phyloP scores from a whole-genome alignment of 1,140 invertebrate genomes.

The Ruditapes philippinarum region DNA sequence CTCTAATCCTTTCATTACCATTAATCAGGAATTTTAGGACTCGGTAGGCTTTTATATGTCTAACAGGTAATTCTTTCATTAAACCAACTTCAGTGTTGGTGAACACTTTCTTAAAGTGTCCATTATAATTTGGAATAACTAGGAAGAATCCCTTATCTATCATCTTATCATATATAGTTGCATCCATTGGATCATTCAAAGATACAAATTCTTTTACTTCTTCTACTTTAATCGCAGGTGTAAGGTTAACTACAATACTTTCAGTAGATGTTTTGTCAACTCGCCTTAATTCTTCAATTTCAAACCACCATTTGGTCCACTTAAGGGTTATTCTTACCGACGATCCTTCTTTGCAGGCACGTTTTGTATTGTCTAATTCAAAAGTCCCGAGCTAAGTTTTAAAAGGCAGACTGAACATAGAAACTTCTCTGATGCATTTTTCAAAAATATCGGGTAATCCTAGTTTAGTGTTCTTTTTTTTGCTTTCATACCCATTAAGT shows the following conservation, averaged over 20 bases:
- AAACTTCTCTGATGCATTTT: neutral
- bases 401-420: neutral
- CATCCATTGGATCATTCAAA: neutral
- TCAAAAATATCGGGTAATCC: slow-evolving; percentile 30
- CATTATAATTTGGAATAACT: neutral
- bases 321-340: neutral
- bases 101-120: slow-evolving; percentile 42
- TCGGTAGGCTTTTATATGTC: slow-evolving; percentile 18
- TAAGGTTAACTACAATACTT: neutral
- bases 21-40: slow-evolving; percentile 26
- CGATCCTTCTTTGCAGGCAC: neutral
- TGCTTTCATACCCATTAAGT: neutral
- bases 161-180: neutral
- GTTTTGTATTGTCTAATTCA: neutral
- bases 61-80: neutral
- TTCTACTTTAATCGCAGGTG: neutral
- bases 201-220: neutral
- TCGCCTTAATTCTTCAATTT: neutral
- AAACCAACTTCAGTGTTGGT: neutral
- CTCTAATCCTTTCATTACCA: neutral
- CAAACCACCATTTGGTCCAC: neutral
- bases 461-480: neutral
- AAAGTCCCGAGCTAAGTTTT: slow-evolving; percentile 31
- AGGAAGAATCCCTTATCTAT: neutral
- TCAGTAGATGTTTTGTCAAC: slow-evolving; percentile 2